Conservation (phyloP, 1,140 invertebrate genomes). For the Gerris buenoi region DNA sequence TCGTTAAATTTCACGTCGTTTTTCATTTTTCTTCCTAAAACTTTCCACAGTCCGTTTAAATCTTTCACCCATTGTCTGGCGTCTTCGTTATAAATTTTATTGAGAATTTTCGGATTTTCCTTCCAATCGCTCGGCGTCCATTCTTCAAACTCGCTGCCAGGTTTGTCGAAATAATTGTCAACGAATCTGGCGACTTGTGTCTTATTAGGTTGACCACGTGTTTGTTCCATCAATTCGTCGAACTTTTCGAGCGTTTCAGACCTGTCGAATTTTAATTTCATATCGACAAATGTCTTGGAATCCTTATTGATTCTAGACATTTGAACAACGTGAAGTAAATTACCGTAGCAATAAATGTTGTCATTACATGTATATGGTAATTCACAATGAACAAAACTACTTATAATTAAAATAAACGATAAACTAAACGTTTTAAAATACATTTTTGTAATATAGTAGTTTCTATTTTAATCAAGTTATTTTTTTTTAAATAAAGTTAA, state of each 20-base stretch:
- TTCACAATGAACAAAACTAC: too few species aligned
- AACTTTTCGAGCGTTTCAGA: conserved; percentile 40
- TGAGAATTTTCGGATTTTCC: conserved; percentile 47
- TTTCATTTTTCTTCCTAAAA: conserved; percentile 69
- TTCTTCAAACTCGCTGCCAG: conserved; percentile 57
- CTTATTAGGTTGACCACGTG: conserved; percentile 35
- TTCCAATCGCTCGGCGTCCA: conserved; percentile 56
- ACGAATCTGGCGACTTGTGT: conserved; percentile 44
- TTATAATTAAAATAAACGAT: too few species aligned
- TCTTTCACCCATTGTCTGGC: conserved; percentile 49
- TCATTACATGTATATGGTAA: too few species aligned
- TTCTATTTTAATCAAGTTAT: too few species aligned
- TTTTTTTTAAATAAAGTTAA: too few species aligned
- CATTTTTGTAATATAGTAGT: too few species aligned
- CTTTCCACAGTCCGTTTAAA: conserved; percentile 64
- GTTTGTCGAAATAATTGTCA: conserved; percentile 50
- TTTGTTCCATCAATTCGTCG: conserved; percentile 43
- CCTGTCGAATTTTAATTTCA: conserved; percentile 43
- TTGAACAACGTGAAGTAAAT: conserved; percentile 59
- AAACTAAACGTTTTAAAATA: too few species aligned
- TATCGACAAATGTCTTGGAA: conserved; percentile 82
- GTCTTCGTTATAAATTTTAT: conserved; percentile 47
- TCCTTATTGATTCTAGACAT: conserved; percentile 55
- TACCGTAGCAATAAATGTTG: conserved; percentile 58
- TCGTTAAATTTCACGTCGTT: conserved; percentile 53